Evolutionary conservation across 2,888 invertebrate genomes (phyloP), one percentile per base, ranked within the genome.

Genomic region (Stramonita haemastoma): DNA sequence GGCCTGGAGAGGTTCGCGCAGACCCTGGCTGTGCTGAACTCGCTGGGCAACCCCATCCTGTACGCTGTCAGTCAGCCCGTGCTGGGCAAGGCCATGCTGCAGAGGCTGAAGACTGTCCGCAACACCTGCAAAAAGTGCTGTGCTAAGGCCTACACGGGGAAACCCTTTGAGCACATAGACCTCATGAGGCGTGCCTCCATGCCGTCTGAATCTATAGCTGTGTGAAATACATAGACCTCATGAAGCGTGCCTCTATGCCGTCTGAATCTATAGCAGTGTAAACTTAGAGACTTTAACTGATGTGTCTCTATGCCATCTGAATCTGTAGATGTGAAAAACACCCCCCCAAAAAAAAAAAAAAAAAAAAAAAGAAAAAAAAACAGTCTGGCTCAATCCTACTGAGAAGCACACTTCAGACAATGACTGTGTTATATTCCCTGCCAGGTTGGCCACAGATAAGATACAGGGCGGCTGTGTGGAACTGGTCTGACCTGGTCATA

Each of bases 51-150:
- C 85, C 89, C 89, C 57, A 26, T 89, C 22, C 85, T 89, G 73
- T 89, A 89, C 89, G 89, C 89, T 26, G 85, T 89, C 26, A 89
- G 56, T 19, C 89, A 89, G 89, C 89, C 89, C 13, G n/a, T 89
- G 70, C 73, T 89, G 56, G 89, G 89, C 32, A 36, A 46, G n/a
- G 89, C 89, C 73, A 89, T 89, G 89, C 56, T 89, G 73, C 56
- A n/a, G 32, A 85, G 73, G 11, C 32, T 89, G 85, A 83, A 11
- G n/a, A 0, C 70, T 8, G 15, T 89, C 29, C 34, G 84, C 46
- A 36, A n/a, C 34, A 26, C 34, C 26, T 57, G 66, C 70, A 88
- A 66, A 46, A 66, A 60, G 26, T 11, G 46, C 32, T 70, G 66
- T 46, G n/a, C 32, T 4, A 60, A 5, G 26, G 81, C 60, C 26